These are phyloP conservation scores for Eriocheir sinensis DNA, from an alignment of 1,140 invertebrate genomes.

Conservation along the genomic window DNA sequence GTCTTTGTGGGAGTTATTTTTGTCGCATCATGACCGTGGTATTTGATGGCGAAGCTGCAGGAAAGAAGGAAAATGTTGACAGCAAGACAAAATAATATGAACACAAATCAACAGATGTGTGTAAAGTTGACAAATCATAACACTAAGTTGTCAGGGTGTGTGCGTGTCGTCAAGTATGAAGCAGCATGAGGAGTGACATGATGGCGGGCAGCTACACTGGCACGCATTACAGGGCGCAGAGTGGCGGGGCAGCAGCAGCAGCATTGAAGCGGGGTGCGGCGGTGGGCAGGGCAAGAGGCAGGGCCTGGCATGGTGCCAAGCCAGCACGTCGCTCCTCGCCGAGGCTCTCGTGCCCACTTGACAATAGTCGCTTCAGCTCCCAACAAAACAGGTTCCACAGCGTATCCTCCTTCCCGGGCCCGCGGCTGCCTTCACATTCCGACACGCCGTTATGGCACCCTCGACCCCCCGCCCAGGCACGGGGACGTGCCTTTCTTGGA, in stretches of 20 bases:
- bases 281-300: slow-evolving; percentile 47
- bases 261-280: slow-evolving; percentile 29
- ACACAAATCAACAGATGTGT: not conserved
- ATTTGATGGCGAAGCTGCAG: too few relatives aligned
- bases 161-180: not conserved
- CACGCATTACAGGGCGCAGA: not conserved
- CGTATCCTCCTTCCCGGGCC: slow-evolving; percentile 7
- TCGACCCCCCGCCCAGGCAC: not conserved
- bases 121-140: not conserved
- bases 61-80: too few relatives aligned
- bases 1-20: too few relatives aligned
- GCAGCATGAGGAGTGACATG: not conserved
- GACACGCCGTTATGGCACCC: not conserved
- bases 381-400: slow-evolving; percentile 65
- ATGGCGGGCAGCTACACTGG: not conserved
- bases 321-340: slow-evolving; percentile 23
- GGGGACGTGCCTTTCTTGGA: too few relatives aligned
- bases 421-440: not conserved
- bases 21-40: too few relatives aligned
- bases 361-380: slow-evolving; percentile 62
- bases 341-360: slow-evolving; percentile 61
- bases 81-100: too few relatives aligned
- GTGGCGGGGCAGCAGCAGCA: slow-evolving; percentile 28
- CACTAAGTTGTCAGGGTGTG: too few relatives aligned
- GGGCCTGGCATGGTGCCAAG: slow-evolving; percentile 65